These are phyloP conservation scores for Chionomys nivalis DNA, from an alignment of 2,113 vertebrate species.

Conservation along the genomic window DNA sequence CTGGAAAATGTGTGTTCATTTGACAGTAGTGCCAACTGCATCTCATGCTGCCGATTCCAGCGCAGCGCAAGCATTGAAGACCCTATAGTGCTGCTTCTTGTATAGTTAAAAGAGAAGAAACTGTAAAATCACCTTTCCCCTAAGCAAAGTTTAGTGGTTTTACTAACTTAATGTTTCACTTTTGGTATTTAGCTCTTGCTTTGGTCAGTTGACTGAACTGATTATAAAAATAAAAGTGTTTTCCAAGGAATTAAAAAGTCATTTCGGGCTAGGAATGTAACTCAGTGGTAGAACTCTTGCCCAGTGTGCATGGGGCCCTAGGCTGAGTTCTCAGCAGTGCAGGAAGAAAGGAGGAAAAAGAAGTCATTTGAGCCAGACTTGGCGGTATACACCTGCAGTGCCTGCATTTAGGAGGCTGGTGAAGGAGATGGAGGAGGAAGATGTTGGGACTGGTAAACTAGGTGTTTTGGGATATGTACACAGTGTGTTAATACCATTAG, in stretches of 20 bases:
- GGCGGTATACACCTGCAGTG: not conserved
- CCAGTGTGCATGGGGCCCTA: too few relatives aligned
- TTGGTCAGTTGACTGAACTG: slow-evolving; percentile 24
- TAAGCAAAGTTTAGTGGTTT: slow-evolving; percentile 33
- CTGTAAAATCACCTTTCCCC: not conserved
- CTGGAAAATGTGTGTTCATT: slow-evolving; percentile 16
- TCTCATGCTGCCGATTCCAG: not conserved
- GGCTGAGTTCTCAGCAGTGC: not conserved
- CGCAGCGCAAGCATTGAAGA: not conserved
- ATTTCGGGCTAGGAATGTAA: not conserved
- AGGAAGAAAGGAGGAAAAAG: not conserved
- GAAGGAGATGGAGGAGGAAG: not conserved
- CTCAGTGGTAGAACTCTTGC: not conserved
- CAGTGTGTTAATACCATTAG: not conserved
- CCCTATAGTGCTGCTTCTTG: not conserved
- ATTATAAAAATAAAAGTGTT: slow-evolving; percentile 31
- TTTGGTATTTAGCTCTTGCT: slow-evolving; percentile 59
- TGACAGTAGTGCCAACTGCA: not conserved
- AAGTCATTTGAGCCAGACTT: not conserved
- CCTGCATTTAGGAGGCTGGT: not conserved
- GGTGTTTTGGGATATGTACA: not conserved
- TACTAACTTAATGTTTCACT: not conserved
- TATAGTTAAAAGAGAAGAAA: not conserved
- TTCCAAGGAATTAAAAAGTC: slow-evolving; percentile 42
- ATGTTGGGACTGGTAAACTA: not conserved